These are phyloP conservation scores for Lepilemur ruficaudatus DNA, from an alignment of 2,797 vertebrate species.

Conservation along the genomic window DNA sequence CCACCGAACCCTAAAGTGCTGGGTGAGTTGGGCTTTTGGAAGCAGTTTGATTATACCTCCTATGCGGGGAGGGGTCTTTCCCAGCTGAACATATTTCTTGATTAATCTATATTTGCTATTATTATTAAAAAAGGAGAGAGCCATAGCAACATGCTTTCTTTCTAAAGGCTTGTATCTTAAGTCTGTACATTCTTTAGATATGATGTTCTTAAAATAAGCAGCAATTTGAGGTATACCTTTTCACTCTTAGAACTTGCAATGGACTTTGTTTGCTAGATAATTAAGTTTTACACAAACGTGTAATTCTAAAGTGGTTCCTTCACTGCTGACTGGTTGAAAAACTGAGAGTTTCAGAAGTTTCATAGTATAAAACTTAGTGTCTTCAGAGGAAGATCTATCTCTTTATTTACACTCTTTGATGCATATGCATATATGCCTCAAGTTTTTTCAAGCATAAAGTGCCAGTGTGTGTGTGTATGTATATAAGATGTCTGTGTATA, in stretches of 20 bases:
- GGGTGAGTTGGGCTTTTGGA: neutral
- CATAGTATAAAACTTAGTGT: neutral
- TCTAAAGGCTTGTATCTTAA: neutral
- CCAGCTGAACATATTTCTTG: neutral
- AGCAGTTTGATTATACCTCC: neutral
- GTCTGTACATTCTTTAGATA: neutral
- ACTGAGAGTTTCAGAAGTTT: neutral
- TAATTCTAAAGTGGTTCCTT: slow-evolving; percentile 19
- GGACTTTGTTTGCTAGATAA: slow-evolving; percentile 6
- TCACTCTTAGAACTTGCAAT: neutral
- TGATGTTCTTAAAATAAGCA: slow-evolving; percentile 10
- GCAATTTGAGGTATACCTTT: neutral
- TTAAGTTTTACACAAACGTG: neutral
- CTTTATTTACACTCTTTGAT: slow-evolving; percentile 1
- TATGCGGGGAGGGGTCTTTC: neutral
- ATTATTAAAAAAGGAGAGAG: neutral
- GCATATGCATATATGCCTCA: neutral
- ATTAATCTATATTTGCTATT: neutral
- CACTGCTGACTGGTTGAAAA: slow-evolving; percentile 1
- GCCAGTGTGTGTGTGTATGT: neutral
- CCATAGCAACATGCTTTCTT: neutral
- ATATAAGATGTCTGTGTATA: neutral
- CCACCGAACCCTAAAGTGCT: neutral
- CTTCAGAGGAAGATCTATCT: neutral
- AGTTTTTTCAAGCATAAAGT: slow-evolving; percentile 41